phyloP scores from a whole-genome alignment of 2,888 invertebrate genomes.

The Cataglyphis cursor region DNA sequence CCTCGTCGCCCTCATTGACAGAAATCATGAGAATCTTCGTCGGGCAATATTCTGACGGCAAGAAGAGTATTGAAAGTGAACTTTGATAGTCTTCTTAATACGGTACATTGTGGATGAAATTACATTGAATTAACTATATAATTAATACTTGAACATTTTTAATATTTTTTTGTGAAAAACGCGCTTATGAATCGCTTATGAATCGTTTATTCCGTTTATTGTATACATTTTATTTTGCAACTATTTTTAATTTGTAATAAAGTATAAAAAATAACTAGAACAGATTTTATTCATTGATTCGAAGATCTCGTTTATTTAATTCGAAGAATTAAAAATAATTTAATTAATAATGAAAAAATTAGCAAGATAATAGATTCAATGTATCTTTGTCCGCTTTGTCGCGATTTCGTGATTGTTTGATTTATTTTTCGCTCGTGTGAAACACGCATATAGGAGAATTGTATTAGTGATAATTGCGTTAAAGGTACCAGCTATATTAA shows the following conservation, averaged over 20 bases:
- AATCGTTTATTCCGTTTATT: background rate
- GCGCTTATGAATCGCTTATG: background rate
- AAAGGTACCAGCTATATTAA: conserved; percentile 78
- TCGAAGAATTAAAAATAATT: background rate
- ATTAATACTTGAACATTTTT: conserved; percentile 12
- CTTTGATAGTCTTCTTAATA: conserved; percentile 58
- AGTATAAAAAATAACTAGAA: background rate
- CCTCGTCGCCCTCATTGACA: conserved; percentile 11
- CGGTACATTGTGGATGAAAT: conserved; percentile 52
- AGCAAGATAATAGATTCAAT: conserved; percentile 48
- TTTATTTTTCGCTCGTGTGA: conserved; percentile 71
- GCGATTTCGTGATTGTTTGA: conserved; percentile 54
- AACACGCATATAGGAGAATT: conserved; percentile 74
- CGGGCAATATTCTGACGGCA: conserved; percentile 25
- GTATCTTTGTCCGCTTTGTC: conserved; percentile 56
- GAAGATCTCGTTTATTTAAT: background rate
- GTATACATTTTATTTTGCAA: background rate
- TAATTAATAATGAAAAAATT: background rate
- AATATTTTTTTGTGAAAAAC: conserved; percentile 6
- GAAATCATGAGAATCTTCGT: conserved; percentile 49
- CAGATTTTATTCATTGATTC: background rate
- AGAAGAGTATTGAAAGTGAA: conserved; percentile 55
- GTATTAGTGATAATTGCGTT: conserved; percentile 76
- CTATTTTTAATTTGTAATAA: background rate
- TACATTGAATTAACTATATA: conserved; percentile 56